Percentiles rank a stretch among this genome's conserved stretches.
Conservation (phyloP, 1,140 invertebrate species). For the Drosophila seguyi region DNA sequence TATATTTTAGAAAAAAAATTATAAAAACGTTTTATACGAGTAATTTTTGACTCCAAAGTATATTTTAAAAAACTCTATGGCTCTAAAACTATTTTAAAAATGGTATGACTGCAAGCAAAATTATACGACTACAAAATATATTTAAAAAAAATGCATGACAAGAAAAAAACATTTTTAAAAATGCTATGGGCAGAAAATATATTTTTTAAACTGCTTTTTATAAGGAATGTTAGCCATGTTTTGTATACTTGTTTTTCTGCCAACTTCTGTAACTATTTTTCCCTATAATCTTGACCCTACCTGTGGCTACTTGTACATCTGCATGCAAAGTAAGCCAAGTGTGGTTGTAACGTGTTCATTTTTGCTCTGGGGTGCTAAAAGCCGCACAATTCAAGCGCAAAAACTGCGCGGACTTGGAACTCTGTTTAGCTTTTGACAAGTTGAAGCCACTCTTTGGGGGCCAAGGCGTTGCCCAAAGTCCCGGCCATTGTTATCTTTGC, state of each 20-base stretch:
- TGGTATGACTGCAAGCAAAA: no score
- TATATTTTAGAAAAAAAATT: no score
- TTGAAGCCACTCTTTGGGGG: conserved; percentile 54
- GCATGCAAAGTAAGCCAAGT: conserved; percentile 34
- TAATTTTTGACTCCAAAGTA: no score
- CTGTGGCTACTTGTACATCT: conserved; percentile 24
- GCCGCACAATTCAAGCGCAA: conserved; percentile 42
- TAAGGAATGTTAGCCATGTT: background rate
- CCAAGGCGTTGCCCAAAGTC: conserved; percentile 56
- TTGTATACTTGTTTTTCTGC: background rate
- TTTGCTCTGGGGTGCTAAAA: conserved; percentile 75
- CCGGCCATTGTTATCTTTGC: conserved; percentile 39
- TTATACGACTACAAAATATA: background rate
- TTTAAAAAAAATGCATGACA: background rate
- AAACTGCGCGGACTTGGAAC: conserved; percentile 42
- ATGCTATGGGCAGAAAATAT: no score
- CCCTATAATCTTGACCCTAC: background rate
- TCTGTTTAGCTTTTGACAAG: conserved; percentile 72
- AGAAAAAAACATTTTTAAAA: no score
- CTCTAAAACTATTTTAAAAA: no score
- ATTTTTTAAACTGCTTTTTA: no score
- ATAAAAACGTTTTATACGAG: no score
- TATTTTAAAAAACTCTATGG: no score
- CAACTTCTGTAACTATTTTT: no score
- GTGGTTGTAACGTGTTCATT: conserved; percentile 70